Evolutionary conservation across 2,797 vertebrate species (phyloP).

Genomic region (Pseudocheirus occidentalis): DNA sequence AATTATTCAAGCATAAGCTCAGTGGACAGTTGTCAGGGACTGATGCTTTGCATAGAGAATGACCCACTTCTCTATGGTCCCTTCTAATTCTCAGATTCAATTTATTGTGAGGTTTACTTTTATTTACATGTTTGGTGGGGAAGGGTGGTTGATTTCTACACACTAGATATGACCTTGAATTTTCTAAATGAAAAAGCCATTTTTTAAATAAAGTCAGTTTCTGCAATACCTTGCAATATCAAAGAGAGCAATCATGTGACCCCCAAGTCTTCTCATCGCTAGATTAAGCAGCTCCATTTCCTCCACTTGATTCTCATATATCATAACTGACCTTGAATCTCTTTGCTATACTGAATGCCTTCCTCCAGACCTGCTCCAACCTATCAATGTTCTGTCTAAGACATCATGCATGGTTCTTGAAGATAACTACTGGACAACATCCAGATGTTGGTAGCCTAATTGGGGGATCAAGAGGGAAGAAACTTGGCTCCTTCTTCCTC

Average conservation of each 20-base stretch:
- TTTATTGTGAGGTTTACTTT: background rate
- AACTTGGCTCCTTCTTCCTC: background rate
- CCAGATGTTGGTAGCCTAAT: background rate
- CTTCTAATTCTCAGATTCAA: background rate
- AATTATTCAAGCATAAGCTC: background rate
- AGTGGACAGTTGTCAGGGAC: background rate
- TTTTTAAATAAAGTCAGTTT: background rate
- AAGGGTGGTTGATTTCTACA: background rate
- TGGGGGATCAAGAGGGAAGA: background rate
- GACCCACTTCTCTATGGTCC: background rate
- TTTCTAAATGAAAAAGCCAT: background rate
- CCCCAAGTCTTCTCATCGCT: background rate
- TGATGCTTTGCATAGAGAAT: background rate
- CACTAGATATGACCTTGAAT: background rate
- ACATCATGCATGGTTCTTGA: background rate
- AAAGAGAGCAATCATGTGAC: background rate
- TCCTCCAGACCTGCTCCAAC: background rate
- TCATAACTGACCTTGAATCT: background rate
- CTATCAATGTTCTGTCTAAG: background rate
- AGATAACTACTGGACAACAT: background rate
- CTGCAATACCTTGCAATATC: background rate
- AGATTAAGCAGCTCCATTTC: background rate
- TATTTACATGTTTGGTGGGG: background rate
- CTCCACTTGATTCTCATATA: background rate
- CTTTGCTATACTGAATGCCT: background rate